Evolutionary conservation across 2,797 vertebrate species (phyloP), one percentile per base, ranked within the genome.

Genomic region (Rhabdophis nuchalis): DNA sequence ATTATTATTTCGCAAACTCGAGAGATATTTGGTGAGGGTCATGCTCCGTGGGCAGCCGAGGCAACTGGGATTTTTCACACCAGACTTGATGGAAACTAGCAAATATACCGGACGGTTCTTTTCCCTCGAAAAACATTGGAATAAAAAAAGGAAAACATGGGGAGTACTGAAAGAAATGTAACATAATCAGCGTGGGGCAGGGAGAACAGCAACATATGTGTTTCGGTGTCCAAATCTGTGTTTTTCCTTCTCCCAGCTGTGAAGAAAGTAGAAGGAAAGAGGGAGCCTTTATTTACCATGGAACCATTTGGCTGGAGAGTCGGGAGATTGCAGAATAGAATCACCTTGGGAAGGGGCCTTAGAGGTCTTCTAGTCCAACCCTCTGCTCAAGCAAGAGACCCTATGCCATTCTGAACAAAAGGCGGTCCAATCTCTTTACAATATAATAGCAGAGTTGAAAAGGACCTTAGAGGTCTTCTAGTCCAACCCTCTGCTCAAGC

Each of bases 1-100:
- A 1, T 93, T 95, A 36, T 36, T 88, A 85, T 60, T 91, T 90
- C 89, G 88, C 27, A 25, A 88, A 93, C 50, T 46, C 0, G 23
- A 25, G 85, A 89, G 92, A 5, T 52, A 5, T 58, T 90, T 58
- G 6, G 58, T 86, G 23, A 60, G 9, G 77, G 93, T 91, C 91
- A 54, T 89, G 56, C 14, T 87, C 60, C 57, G 16, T 23, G 56
- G 68, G 13, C 89, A 58, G 88, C 53, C 61, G 91, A 53, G 50
- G 68, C 86, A 41, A 0, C 92, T 89, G 92, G 92, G 89, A 93
- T 86, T 61, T 61, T 61, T 90, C 53, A 90, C 64, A 86, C 85
- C 36, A 90, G 61, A 10, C 53, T 88, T 29, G 86, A 23, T 60
- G 60, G 1, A n/a, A 9, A 52, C 12, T 5, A 89, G 88, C 85